Evolutionary conservation across 2,888 invertebrate genomes (phyloP).

Genomic region (Latheticus oryzae): DNA sequence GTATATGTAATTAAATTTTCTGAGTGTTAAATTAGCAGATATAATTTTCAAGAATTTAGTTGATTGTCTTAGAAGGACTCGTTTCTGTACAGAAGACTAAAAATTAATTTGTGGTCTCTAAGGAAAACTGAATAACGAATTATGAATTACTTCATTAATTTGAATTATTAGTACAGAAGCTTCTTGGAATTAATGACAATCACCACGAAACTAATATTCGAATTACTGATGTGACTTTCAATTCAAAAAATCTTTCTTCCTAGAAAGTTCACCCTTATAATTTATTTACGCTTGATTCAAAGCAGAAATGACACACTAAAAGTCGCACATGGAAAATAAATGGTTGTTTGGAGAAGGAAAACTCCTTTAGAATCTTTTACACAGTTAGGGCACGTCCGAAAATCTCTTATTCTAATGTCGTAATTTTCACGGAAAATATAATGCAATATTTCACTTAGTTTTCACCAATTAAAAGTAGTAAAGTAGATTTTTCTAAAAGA

Average conservation of each 20-base stretch:
- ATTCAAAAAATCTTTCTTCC: conserved; percentile 8
- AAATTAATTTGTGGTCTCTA: conserved; percentile 52
- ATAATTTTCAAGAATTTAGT: conserved; percentile 33
- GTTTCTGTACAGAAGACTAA: conserved; percentile 43
- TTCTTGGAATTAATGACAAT: conserved; percentile 51
- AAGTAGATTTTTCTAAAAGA: not conserved
- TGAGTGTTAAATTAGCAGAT: conserved; percentile 28
- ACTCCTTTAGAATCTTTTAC: conserved; percentile 19
- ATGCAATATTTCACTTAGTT: conserved; percentile 5
- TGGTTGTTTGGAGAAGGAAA: conserved; percentile 10
- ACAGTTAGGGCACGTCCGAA: conserved; percentile 14
- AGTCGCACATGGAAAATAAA: conserved; percentile 25
- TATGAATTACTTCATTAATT: conserved; percentile 56
- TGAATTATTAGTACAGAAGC: conserved; percentile 54
- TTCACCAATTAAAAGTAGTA: not conserved
- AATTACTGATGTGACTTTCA: conserved; percentile 20
- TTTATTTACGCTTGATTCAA: conserved; percentile 21
- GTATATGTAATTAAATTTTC: conserved; percentile 32
- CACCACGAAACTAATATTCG: conserved; percentile 39
- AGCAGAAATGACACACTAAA: conserved; percentile 15
- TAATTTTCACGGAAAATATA: not conserved
- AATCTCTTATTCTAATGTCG: too few species aligned
- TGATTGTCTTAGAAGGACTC: conserved; percentile 34
- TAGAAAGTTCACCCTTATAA: not conserved
- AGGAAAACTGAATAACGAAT: conserved; percentile 50